Conservation (phyloP, 1,140 invertebrate genomes). For the Heliconius nattereri region DNA sequence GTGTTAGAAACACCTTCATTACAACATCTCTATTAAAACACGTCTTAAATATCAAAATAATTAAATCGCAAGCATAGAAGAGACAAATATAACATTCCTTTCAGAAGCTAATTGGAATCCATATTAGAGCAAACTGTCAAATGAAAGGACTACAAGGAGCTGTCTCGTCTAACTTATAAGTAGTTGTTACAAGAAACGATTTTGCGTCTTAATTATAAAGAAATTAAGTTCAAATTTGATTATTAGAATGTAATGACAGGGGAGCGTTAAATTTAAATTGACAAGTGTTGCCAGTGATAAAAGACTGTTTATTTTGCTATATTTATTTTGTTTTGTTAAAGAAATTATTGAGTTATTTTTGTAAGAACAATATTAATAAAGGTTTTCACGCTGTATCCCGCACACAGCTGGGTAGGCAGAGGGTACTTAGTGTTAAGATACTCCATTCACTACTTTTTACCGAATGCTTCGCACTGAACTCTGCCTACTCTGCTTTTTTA, state of each 20-base stretch:
- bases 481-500: no score
- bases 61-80: background rate
- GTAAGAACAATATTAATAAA: no score
- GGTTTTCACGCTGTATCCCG: no score
- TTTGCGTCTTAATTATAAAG: background rate
- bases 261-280: constrained; percentile 61
- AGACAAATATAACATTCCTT: constrained; percentile 27
- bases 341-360: no score
- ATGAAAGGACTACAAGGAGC: constrained; percentile 40
- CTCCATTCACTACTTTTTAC: no score
- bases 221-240: constrained; percentile 10
- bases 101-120: constrained; percentile 42
- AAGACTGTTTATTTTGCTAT: constrained; percentile 38
- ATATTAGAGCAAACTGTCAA: constrained; percentile 42
- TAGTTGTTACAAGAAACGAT: background rate
- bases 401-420: no score
- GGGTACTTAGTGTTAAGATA: no score
- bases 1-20: no score
- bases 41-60: constrained; percentile 1
- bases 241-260: constrained; percentile 43
- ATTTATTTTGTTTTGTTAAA: no score
- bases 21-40: background rate
- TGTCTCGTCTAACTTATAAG: constrained; percentile 31
- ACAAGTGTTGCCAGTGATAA: constrained; percentile 47
- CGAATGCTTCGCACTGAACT: no score